Percentiles rank a stretch among this genome's conserved stretches.
Evolutionary conservation across 2,888 invertebrate genomes (phyloP).

Genomic region (Cryptocephalus primarius): DNA sequence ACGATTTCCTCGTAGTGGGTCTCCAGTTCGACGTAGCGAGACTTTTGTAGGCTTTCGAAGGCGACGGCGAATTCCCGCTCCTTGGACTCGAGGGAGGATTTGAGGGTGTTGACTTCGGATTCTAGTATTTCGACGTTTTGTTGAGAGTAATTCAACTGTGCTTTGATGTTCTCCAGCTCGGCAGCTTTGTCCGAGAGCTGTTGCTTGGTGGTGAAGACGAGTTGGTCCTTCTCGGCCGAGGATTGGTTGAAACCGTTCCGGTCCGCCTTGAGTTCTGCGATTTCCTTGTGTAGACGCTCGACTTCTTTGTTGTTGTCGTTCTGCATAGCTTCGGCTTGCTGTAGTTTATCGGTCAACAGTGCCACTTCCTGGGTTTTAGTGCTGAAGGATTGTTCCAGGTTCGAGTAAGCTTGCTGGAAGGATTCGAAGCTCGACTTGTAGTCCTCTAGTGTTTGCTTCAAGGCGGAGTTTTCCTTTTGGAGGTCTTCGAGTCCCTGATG

Average conservation of each 20-base stretch:
- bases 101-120: slow-evolving; percentile 12
- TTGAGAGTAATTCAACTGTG: slow-evolving; percentile 13
- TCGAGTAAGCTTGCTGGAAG: slow-evolving; percentile 1
- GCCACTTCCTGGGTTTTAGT: slow-evolving; percentile 14
- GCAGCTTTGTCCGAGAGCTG: slow-evolving; percentile 11
- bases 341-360: slow-evolving; percentile 14
- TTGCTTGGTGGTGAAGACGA: slow-evolving; percentile 12
- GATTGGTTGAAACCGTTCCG: slow-evolving; percentile 10
- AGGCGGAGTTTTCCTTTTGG: slow-evolving; percentile 15
- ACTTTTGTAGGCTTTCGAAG: slow-evolving; percentile 12
- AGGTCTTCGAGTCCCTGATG: slow-evolving; percentile 14
- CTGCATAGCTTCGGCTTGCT: slow-evolving; percentile 12
- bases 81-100: slow-evolving; percentile 7
- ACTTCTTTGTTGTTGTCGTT: slow-evolving; percentile 22
- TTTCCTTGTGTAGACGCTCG: slow-evolving; percentile 19
- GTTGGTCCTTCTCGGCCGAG: slow-evolving; percentile 12
- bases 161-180: slow-evolving; percentile 12
- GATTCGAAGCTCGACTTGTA: slow-evolving; percentile 12
- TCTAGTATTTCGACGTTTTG: slow-evolving; percentile 13
- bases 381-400: slow-evolving; percentile 7
- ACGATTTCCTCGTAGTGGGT: slow-evolving; percentile 25
- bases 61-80: slow-evolving; percentile 13
- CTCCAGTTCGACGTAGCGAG: slow-evolving; percentile 16
- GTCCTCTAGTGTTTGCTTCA: slow-evolving; percentile 12
- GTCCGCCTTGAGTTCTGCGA: slow-evolving; percentile 13